Evolutionary conservation across 2,888 invertebrate genomes (phyloP).

Genomic region (Rhorus exstirpatorius): DNA sequence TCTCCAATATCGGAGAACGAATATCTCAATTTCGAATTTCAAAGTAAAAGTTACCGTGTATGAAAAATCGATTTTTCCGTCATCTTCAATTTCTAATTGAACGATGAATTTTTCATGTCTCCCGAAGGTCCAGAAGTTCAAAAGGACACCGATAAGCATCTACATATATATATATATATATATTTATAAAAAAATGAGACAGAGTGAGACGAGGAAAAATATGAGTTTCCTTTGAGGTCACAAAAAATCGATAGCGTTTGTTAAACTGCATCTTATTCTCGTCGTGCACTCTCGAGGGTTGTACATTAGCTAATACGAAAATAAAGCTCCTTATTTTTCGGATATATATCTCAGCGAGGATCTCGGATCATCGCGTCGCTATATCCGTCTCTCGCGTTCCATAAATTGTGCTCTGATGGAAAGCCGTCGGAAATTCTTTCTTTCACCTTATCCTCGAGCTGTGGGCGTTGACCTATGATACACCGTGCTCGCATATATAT

Average conservation of each 20-base stretch:
- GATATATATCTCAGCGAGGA: constrained; percentile 5
- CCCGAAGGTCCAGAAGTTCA: too few relatives aligned
- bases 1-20: too few relatives aligned
- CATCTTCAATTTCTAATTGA: too few relatives aligned
- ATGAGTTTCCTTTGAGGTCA: constrained; percentile 44
- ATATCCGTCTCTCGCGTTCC: constrained; percentile 10
- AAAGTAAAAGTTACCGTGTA: too few relatives aligned
- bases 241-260: constrained; percentile 60
- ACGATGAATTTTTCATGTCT: too few relatives aligned
- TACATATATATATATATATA: background rate
- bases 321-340: constrained; percentile 25
- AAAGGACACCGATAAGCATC: too few relatives aligned
- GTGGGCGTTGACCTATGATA: constrained; percentile 67
- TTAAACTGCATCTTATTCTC: constrained; percentile 45
- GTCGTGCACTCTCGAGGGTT: constrained; percentile 31
- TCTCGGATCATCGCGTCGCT: constrained; percentile 26
- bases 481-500: too few relatives aligned
- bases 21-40: too few relatives aligned
- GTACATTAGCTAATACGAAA: constrained; percentile 2
- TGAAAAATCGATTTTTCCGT: too few relatives aligned
- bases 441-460: constrained; percentile 41
- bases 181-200: constrained; percentile 9
- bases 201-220: constrained; percentile 20
- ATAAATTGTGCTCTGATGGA: too few relatives aligned
- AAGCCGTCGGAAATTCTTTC: constrained; percentile 29